These are phyloP conservation scores for Calliphora vicina DNA, from an alignment of 1,140 invertebrate species.

Conservation along the genomic window DNA sequence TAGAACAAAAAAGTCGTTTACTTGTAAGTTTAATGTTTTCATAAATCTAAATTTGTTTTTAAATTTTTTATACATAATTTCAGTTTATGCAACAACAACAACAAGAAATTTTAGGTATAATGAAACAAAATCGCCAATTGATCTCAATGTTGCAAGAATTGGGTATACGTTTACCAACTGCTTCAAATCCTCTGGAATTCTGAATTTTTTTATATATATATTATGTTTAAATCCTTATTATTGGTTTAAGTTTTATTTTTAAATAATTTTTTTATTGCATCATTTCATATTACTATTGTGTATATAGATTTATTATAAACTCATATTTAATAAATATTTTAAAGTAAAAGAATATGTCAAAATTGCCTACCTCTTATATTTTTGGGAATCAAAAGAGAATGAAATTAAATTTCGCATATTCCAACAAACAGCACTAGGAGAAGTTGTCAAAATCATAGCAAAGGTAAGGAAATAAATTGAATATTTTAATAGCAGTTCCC, in stretches of 20 bases:
- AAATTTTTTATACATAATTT: neutral
- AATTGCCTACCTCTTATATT: too few species aligned
- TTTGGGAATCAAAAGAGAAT: too few species aligned
- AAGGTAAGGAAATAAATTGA: too few species aligned
- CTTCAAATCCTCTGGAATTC: neutral
- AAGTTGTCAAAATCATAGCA: too few species aligned
- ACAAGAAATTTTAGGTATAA: slow-evolving; percentile 23
- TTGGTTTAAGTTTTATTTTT: neutral
- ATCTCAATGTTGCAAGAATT: slow-evolving; percentile 27
- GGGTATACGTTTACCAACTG: neutral
- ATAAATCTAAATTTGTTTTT: neutral
- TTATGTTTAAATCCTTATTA: neutral
- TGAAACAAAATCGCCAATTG: slow-evolving; percentile 29
- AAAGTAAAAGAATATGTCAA: too few species aligned
- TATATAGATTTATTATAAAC: too few species aligned
- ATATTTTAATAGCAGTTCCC: too few species aligned
- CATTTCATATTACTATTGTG: too few species aligned
- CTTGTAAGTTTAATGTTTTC: slow-evolving; percentile 21
- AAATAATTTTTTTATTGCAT: neutral
- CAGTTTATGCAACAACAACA: slow-evolving; percentile 37
- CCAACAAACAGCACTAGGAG: too few species aligned
- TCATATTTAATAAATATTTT: too few species aligned
- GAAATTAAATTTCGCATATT: too few species aligned
- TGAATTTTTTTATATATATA: neutral
- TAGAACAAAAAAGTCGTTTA: slow-evolving; percentile 53